These are phyloP conservation scores for Centruroides vittatus DNA, from an alignment of 1,140 invertebrate genomes.

Conservation along the genomic window DNA sequence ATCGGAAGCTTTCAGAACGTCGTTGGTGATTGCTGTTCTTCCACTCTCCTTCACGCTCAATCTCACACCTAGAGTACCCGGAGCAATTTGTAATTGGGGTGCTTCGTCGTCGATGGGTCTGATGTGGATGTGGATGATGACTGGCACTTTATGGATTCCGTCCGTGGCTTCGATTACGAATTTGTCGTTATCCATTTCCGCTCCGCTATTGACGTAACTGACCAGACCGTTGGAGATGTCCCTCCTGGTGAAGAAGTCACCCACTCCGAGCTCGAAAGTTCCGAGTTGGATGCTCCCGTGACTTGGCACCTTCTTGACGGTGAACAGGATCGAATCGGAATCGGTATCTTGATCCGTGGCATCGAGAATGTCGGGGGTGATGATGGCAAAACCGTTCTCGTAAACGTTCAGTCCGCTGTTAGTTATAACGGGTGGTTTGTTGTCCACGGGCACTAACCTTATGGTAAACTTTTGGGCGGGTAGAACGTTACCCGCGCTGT, in stretches of 20 bases:
- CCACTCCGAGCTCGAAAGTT: slow-evolving; percentile 19
- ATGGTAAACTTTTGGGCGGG: slow-evolving; percentile 27
- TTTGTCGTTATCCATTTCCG: slow-evolving; percentile 24
- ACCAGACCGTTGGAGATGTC: slow-evolving; percentile 26
- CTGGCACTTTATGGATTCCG: slow-evolving; percentile 28
- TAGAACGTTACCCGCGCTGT: slow-evolving; percentile 27
- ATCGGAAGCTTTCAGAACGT: slow-evolving; percentile 25
- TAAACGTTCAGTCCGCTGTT: slow-evolving; percentile 25
- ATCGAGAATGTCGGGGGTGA: slow-evolving; percentile 26
- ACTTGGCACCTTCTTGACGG: slow-evolving; percentile 24
- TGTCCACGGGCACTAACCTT: slow-evolving; percentile 28
- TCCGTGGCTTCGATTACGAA: slow-evolving; percentile 30
- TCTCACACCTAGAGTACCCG: slow-evolving; percentile 20
- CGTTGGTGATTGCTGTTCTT: slow-evolving; percentile 20
- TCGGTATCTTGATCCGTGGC: slow-evolving; percentile 28
- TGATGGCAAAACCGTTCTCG: slow-evolving; percentile 25
- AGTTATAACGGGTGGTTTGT: slow-evolving; percentile 28
- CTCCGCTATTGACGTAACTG: slow-evolving; percentile 26
- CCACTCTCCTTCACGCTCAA: slow-evolving; percentile 27
- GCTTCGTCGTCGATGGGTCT: slow-evolving; percentile 28
- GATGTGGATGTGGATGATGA: slow-evolving; percentile 26
- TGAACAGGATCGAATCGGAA: slow-evolving; percentile 22
- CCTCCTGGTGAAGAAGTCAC: slow-evolving; percentile 24
- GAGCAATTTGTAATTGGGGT: slow-evolving; percentile 19
- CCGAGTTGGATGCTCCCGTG: slow-evolving; percentile 28